Conservation (phyloP, 2,113 vertebrate genomes). For the Takifugu bimaculatus region DNA sequence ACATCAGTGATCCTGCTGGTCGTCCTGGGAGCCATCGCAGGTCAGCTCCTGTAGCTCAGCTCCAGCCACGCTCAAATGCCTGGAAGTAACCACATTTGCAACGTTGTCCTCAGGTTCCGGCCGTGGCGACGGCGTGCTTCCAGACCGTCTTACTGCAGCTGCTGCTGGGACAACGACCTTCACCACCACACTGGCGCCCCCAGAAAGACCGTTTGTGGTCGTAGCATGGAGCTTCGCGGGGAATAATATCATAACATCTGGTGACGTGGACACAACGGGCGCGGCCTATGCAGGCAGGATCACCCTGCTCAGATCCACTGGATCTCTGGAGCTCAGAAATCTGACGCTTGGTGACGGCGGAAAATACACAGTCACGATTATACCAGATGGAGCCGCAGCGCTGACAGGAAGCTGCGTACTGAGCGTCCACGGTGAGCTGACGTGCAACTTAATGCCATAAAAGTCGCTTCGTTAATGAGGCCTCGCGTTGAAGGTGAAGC, state of each 20-base stretch:
- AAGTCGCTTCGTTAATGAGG: background rate
- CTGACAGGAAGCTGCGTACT: background rate
- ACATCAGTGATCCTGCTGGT: slow-evolving; percentile 16
- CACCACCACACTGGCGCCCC: slow-evolving; percentile 14
- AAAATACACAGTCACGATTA: slow-evolving; percentile 11
- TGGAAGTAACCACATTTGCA: background rate
- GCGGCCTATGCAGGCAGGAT: background rate
- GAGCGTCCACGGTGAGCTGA: slow-evolving; percentile 5
- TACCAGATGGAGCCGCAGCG: accelerated
- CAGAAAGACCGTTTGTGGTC: background rate
- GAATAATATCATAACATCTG: slow-evolving; percentile 4
- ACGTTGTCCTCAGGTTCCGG: slow-evolving; percentile 24
- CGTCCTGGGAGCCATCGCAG: slow-evolving; percentile 26
- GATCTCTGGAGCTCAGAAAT: slow-evolving; percentile 48
- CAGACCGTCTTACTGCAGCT: slow-evolving; percentile 5
- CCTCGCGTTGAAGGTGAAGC: background rate
- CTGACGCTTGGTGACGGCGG: slow-evolving; percentile 35
- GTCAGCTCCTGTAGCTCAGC: too few species aligned
- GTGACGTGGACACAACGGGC: accelerated
- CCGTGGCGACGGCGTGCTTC: slow-evolving; percentile 22
- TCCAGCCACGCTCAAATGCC: too few species aligned
- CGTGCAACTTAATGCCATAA: too few species aligned
- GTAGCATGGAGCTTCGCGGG: slow-evolving; percentile 20
- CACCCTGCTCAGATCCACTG: slow-evolving; percentile 19
- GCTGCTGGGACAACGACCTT: slow-evolving; percentile 32